phyloP scores from a whole-genome alignment of 2,888 invertebrate species.

The Phrixothrix hirtus region DNA sequence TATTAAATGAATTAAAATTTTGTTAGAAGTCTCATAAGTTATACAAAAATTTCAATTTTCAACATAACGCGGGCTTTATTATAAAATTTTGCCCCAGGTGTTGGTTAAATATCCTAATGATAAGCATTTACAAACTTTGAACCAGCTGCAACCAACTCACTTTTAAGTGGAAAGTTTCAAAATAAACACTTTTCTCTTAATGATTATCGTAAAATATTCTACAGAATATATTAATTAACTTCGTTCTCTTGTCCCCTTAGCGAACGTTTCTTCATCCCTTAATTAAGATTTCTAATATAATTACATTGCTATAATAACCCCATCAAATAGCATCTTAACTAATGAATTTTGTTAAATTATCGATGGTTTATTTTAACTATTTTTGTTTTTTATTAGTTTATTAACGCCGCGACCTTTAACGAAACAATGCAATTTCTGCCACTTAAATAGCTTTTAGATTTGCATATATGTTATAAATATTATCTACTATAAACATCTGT shows the following conservation, averaged over 20 bases:
- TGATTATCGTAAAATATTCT: conserved; percentile 45
- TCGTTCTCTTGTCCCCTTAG: conserved; percentile 16
- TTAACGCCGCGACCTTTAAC: too few species aligned
- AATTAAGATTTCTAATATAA: conserved; percentile 1
- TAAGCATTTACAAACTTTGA: conserved; percentile 43
- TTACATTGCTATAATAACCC: too few species aligned
- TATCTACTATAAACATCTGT: too few species aligned
- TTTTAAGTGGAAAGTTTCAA: conserved; percentile 53
- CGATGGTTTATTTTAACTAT: background rate
- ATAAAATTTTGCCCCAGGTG: conserved; percentile 43
- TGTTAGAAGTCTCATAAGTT: too few species aligned
- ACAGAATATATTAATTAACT: conserved; percentile 36
- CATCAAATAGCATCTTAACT: too few species aligned
- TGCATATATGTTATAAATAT: background rate
- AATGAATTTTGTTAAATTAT: too few species aligned
- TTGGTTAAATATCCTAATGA: conserved; percentile 40
- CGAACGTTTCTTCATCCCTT: conserved; percentile 6
- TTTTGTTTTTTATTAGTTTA: background rate
- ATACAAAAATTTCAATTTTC: too few species aligned
- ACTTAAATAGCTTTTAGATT: background rate
- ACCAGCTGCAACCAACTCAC: conserved; percentile 42
- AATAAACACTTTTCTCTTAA: conserved; percentile 47
- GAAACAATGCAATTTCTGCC: too few species aligned
- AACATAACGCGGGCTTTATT: too few species aligned
- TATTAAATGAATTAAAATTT: too few species aligned